phyloP scores from a whole-genome alignment of 2,113 vertebrate genomes.

The Nipponia nippon region DNA sequence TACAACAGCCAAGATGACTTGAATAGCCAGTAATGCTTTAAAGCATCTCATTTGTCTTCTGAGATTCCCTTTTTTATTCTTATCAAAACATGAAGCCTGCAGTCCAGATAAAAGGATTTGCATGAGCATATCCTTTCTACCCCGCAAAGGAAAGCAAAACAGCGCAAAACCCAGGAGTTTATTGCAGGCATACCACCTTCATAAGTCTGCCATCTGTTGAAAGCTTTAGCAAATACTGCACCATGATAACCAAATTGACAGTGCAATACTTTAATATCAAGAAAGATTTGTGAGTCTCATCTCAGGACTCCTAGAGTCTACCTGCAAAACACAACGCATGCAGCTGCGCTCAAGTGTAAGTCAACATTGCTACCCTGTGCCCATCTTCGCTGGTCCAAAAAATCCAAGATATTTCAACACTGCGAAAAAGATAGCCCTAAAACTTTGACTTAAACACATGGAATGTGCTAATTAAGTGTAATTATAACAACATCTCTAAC shows the following conservation, averaged over 20 bases:
- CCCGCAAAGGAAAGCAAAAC: rapidly evolving
- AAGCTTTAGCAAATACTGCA: background rate
- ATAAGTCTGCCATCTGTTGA: background rate
- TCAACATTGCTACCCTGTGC: background rate
- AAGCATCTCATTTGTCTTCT: background rate
- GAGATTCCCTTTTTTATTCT: background rate
- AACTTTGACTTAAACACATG: background rate
- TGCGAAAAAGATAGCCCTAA: background rate
- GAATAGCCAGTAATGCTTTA: background rate
- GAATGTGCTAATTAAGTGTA: background rate
- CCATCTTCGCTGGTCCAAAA: background rate
- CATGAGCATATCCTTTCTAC: background rate
- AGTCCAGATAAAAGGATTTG: background rate
- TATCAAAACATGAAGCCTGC: background rate
- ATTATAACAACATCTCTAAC: background rate
- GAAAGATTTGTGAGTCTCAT: background rate
- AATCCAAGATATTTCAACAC: background rate
- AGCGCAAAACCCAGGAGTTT: background rate
- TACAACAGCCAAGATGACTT: background rate
- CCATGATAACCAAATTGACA: background rate
- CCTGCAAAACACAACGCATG: rapidly evolving
- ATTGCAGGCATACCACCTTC: background rate
- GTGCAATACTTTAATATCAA: background rate
- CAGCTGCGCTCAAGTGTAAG: background rate
- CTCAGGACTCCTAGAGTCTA: background rate